These are phyloP conservation scores for Molossus molossus DNA, from an alignment of 2,797 vertebrate species.

Conservation along the genomic window DNA sequence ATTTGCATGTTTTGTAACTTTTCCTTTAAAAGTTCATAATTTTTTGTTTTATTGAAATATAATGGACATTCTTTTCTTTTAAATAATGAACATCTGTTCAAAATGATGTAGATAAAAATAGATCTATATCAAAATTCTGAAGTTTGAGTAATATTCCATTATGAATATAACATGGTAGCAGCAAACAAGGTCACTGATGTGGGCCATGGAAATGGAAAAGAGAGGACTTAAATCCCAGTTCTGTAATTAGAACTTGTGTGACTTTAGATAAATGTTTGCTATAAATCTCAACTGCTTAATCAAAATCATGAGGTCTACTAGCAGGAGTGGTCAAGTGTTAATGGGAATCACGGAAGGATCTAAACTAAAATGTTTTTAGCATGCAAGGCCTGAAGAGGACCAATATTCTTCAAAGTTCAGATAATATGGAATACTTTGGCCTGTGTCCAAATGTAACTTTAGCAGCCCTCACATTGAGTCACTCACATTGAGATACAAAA, in stretches of 20 bases:
- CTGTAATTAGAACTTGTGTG: neutral
- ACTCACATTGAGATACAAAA: neutral
- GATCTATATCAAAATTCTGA: neutral
- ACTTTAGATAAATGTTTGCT: slow-evolving; percentile 3
- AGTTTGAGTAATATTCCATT: neutral
- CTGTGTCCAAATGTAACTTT: neutral
- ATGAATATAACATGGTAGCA: neutral
- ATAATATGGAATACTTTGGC: neutral
- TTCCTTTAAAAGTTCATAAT: neutral
- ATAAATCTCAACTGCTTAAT: neutral
- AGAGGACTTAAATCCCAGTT: neutral
- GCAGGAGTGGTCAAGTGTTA: neutral
- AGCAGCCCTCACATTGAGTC: neutral
- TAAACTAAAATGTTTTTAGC: slow-evolving; percentile 42
- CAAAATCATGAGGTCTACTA: neutral
- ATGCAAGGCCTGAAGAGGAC: slow-evolving; percentile 45
- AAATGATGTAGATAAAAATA: slow-evolving; percentile 1
- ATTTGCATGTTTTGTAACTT: slow-evolving; percentile 27
- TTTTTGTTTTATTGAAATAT: slow-evolving; percentile 39
- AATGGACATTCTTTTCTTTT: slow-evolving; percentile 32
- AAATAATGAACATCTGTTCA: neutral
- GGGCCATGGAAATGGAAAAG: neutral
- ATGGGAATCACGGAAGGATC: neutral
- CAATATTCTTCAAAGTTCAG: slow-evolving; percentile 46
- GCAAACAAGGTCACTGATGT: neutral